Base-by-base conservation (phyloP, 2,888 invertebrate genomes). In the Brachypterus glaber region DNA sequence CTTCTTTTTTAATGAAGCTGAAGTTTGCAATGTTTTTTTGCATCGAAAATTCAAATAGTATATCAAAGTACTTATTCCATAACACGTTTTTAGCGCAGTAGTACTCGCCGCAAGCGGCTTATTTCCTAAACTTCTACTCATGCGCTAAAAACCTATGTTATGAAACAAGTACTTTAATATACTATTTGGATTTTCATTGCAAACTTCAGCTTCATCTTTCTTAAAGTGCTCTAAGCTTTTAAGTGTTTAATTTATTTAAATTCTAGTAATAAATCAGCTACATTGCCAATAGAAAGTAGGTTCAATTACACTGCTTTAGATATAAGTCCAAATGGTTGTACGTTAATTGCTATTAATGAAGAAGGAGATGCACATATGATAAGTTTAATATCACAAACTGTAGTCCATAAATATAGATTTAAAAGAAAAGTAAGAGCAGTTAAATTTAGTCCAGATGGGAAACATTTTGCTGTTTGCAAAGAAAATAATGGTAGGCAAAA, bases 391-490 rank as follows among this genome's bases (percentile, higher is more conserved):
- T 90, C 89, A 40, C 81, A 82, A 53, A 80, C 81, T 17, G 73
- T 91, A 1, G 75, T 96, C 47, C 86, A 93, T 59, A 77, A 74
- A 29, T 84, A 91, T 54, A 78, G 85, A 56, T 93, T 95, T 59
- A 84, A 83, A 54, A 71, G 77, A 39, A 73, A 73, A 45, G 81
- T 92, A 0, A 74, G 74, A 48, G 79, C 79, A 34, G 74, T 95
- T 0, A 78, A 77, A 55, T 98, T 97, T 64, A 95, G 95, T 58
- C 96, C 96, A 0, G 82, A 96, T 71, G 92, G 93, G 14, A 83
- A 81, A 69, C 82, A 87, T 58, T 86, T 96, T 71, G 95, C 93
- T 0, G 85, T 88, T 8, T 87, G 90, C 27, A 85, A 88, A 63
- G 84, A 82, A 53, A 84, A 82, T 58, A 80, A 80, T 64, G 84